Conservation (phyloP, 2,113 vertebrate genomes). For the Leuciscus idus region DNA sequence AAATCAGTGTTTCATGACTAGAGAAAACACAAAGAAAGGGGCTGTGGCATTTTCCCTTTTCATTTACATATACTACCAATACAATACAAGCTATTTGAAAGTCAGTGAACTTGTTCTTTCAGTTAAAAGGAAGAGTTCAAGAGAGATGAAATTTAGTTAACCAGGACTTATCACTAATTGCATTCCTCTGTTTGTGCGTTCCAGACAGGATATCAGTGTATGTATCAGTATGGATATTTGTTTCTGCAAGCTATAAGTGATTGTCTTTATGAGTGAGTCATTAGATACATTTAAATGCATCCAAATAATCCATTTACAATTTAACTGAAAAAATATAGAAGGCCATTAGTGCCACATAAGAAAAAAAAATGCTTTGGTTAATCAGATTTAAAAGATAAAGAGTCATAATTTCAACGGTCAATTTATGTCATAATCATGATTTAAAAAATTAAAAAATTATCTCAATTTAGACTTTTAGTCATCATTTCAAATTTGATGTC, state of each 20-base stretch:
- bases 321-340: neutral
- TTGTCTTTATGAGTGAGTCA: neutral
- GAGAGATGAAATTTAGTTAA: neutral
- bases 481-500: neutral
- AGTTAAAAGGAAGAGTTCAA: neutral
- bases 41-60: neutral
- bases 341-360: neutral
- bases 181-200: neutral
- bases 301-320: neutral
- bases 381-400: neutral
- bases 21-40: neutral
- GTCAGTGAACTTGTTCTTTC: neutral
- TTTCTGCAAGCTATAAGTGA: neutral
- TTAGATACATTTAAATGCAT: neutral
- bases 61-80: neutral
- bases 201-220: neutral
- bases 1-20: neutral
- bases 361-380: neutral
- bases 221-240: neutral
- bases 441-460: neutral
- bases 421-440: neutral
- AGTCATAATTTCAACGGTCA: neutral
- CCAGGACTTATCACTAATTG: neutral
- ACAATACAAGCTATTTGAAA: neutral
- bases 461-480: neutral